Conservation (phyloP, 2,888 invertebrate species). For the Xylota segnis region DNA sequence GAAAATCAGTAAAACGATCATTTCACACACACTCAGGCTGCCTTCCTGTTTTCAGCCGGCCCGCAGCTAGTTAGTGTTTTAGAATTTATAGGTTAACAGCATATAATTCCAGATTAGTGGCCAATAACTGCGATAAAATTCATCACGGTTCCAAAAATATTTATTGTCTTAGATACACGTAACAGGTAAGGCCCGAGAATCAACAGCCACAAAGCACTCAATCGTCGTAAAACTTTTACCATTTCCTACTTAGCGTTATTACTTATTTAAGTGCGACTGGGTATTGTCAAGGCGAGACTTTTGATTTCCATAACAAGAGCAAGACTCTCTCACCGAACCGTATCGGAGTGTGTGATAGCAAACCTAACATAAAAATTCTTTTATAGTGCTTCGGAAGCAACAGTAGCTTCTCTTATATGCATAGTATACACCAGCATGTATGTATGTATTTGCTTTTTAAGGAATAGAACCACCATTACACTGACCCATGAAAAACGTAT, state of each 20-base stretch:
- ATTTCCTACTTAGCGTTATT: constrained; percentile 47
- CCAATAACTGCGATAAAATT: constrained; percentile 49
- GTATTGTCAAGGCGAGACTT: constrained; percentile 37
- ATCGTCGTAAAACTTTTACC: constrained; percentile 33
- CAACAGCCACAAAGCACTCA: constrained; percentile 9
- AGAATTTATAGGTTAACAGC: constrained; percentile 42
- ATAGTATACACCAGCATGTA: not conserved
- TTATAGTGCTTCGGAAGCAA: constrained; percentile 66
- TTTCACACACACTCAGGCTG: constrained; percentile 10
- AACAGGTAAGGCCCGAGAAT: not conserved
- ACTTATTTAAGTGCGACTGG: constrained; percentile 39
- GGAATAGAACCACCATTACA: constrained; percentile 38
- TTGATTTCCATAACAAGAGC: constrained; percentile 61
- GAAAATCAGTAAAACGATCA: constrained; percentile 11
- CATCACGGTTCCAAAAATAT: constrained; percentile 53
- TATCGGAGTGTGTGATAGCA: constrained; percentile 17
- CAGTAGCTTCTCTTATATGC: constrained; percentile 64
- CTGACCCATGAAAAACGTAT: constrained; percentile 35
- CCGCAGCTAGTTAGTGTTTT: constrained; percentile 26
- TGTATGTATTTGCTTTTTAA: constrained; percentile 10
- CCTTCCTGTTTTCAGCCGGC: not conserved
- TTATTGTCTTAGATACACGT: constrained; percentile 18
- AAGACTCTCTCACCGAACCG: constrained; percentile 1
- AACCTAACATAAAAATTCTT: constrained; percentile 53
- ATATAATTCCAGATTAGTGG: constrained; percentile 47